Base-by-base conservation (phyloP, 1,140 invertebrate species). In the Antheraea pernyi region DNA sequence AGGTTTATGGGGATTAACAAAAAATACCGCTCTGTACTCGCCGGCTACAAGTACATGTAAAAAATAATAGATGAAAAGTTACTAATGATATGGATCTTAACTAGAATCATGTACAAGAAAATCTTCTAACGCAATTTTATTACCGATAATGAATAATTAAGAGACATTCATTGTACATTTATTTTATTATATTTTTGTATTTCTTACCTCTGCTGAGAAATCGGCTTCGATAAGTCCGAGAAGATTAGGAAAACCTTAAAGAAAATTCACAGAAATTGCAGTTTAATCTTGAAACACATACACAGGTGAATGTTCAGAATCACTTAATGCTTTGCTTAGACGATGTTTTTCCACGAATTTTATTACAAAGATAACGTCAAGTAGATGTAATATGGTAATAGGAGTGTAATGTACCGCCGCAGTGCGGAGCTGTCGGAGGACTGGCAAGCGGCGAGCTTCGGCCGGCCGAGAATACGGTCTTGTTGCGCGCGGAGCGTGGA, bases 361-460 rank as follows among this genome's bases (percentile, higher is more conserved):
- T 53, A 53, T 53, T 53, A 53, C 13, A 53, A 16, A 53, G 1
- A 53, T 53, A 53, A 53, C 46, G 46, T 53, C 11, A 53, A 53
- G 46, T 53, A 9, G 46, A 69, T 63, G 8, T 61, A 13, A 61
- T 36, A 19, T 22, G 30, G 22, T 30, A 8, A 9, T 22, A 30
- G 16, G 30, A 30, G 60, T 16, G 60, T 30, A 84, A 70, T 65
- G 67, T 72, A 89, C 86, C 86, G 83, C 79, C 83, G 83, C 86
- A 86, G 79, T 86, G 86, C 88, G 84, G 86, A 83, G 83, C 78
- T 78, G 84, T 74, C 75, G 74, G 65, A 74, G 75, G 78, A 91
- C 89, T 91, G 86, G 73, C 72, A 63, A 42, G 19, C 59, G 71
- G 71, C 66, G 72, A 16, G 46, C 46, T 53, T 53, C 46, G 46